phyloP scores from a whole-genome alignment of 2,113 vertebrate genomes.

The Cebus imitator region DNA sequence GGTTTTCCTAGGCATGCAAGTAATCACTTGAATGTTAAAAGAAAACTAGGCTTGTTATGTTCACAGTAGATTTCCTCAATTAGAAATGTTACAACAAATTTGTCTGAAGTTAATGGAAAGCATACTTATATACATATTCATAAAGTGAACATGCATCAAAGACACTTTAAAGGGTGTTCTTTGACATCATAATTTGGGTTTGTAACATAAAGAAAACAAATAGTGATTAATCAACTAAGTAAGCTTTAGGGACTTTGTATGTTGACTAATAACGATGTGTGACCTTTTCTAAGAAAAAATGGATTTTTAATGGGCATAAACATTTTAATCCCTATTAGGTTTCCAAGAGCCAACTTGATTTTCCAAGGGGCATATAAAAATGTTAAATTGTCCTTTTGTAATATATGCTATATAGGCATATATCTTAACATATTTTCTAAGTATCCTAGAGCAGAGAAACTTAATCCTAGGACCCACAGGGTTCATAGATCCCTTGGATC shows the following conservation, averaged over 20 bases:
- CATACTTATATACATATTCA: conserved; percentile 66
- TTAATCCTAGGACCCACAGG: background rate
- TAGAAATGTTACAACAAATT: conserved; percentile 75
- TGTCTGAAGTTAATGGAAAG: conserved; percentile 76
- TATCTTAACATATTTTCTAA: background rate
- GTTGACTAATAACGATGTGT: conserved; percentile 66
- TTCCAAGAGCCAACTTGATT: conserved; percentile 42
- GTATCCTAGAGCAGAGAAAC: background rate
- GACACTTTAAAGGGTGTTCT: conserved; percentile 57
- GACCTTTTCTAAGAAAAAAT: conserved; percentile 34
- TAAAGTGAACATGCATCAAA: conserved; percentile 66
- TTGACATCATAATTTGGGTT: conserved; percentile 71
- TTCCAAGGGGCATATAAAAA: conserved; percentile 5
- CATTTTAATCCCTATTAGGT: conserved; percentile 45
- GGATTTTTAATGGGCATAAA: conserved; percentile 56
- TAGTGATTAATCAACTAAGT: conserved; percentile 66
- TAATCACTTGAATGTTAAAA: conserved; percentile 61
- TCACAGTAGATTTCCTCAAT: conserved; percentile 75
- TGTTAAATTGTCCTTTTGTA: background rate
- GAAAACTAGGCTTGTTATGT: conserved; percentile 66
- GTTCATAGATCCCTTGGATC: background rate
- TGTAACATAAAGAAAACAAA: conserved; percentile 72
- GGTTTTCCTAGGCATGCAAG: conserved; percentile 49
- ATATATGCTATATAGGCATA: background rate
- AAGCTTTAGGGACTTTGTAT: conserved; percentile 48